Base-by-base conservation (phyloP, 2,797 vertebrate genomes). In the Halcyon chelicuti region DNA sequence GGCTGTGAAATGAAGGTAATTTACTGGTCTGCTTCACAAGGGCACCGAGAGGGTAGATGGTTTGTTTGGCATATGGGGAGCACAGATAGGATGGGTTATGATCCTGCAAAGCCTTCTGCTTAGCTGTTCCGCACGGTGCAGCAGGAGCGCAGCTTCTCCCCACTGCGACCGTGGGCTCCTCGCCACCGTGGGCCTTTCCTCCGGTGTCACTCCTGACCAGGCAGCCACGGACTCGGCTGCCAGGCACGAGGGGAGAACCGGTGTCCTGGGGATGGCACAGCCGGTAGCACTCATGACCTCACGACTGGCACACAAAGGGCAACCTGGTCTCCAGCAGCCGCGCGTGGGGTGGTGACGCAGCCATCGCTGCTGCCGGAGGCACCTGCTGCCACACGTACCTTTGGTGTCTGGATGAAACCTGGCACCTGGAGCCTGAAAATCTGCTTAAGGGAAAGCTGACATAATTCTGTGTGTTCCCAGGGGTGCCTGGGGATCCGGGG, bases 161-260 rank as follows among this genome's bases (percentile, higher is more conserved):
- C 0, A 0, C 16, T 4, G 66, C 1, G 1, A 10, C 1, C 0
- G 0, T 1, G 22, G 39, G n/a, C 49, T 78, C 35, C 12, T 77
- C 18, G 14, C 2, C 37, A 51, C 31, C 14, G 2, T 9, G 26
- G 26, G 17, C 28, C 2, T 7, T 12, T 8, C 54, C 49, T 14
- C 12, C 2, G 3, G 10, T 3, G 3, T 54, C 1, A 0, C 71
- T 58, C 11, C 12, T 0, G 31, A 39, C 6, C 44, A 11, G 47
- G 28, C 1, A 3, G 39, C 16, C 76, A 6, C 0, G 0, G 52
- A 13, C 20, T 29, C 0, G 2, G 44, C 35, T 13, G 44, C 21
- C 25, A 7, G 14, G 26, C 39, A 46, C 8, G 1, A 31, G 14
- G n/a, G 65, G 26, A 31, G 47, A 35, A 7, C 4, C 52, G 28